Evolutionary conservation across 2,888 invertebrate genomes (phyloP), one percentile per base, ranked within the genome.

Genomic region (Phortica okadai): DNA sequence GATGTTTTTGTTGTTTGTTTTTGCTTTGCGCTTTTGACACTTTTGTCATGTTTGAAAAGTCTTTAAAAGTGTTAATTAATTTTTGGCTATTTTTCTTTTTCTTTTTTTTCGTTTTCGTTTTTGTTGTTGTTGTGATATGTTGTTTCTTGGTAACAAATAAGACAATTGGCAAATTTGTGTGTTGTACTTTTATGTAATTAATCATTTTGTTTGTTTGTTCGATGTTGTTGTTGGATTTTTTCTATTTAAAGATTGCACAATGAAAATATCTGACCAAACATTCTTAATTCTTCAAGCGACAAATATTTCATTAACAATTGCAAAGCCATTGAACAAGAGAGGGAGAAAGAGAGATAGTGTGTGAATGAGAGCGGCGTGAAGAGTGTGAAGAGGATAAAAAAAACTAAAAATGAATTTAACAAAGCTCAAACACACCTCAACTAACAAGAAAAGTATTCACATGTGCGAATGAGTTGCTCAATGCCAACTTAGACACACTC

Each of bases 141-240:
- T 33, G 1, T 0, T 33, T 33, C 33, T 33, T 33, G 33, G 33
- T 1, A 33, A 33, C 33, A 33, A 33, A 33, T 33, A 33, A 33
- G 33, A 33, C 33, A 33, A 33, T 33, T 33, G 33, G 33, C 14
- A 50, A 25, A 16, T 50, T 69, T 69, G 16, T 69, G 8, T 69
- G 45, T 69, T 69, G 69, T 45, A 50, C 44, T 41, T 50, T 69
- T 45, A 69, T 69, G 25, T 16, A 50, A 69, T 69, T 69, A 69
- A 69, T 69, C 69, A 69, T 69, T 69, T 45, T 45, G 33, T 33
- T 33, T 33, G 33, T 33, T 33, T 33, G 3, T 33, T 33, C 3
- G 33, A 4, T 33, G 33, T 33, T 33, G 33, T 33, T 33, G 4
- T 33, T 33, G 33, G 33, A 4, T 33, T 33, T 33, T 33, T 33